Base-by-base conservation (phyloP, 2,113 vertebrate species). In the Anoplopoma fimbria region DNA sequence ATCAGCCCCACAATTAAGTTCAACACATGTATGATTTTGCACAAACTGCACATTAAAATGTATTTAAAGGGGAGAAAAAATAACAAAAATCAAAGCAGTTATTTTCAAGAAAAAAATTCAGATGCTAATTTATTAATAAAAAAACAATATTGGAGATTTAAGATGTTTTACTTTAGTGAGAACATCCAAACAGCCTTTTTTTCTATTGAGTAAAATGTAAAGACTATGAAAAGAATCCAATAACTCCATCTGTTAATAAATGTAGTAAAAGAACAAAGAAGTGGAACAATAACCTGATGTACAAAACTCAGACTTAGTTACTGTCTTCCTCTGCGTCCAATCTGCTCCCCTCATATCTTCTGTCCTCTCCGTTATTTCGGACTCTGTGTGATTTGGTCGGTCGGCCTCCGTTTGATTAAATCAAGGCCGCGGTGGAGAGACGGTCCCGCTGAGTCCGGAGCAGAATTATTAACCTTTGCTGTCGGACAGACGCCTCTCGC, bases 391-490 rank as follows among this genome's bases (percentile, higher is more conserved):
- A 25, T 75, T 21, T 12, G 78, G 75, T 69, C 60, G 4, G 51
- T 13, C 8, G 53, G 68, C 47, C 75, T 93, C 81, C 83, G 62
- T 91, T 88, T 95, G 92, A 95, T 95, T 95, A 94, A 95, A 93
- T 91, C 90, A 79, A 69, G 77, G 81, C 85, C 62, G 90, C 40
- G 45, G 83, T 2, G 70, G 83, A 49, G 81, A 85, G 87, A 84
- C 77, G 68, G 71, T 85, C 92, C 88, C 79, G 75, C 81, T 5
- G 92, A 90, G 91, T 82, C 91, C 65, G 90, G 93, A 79, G 89
- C 91, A 87, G 51, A 61, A 91, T 91, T 87, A 93, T 95, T 95
- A 94, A 95, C 94, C 93, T 95, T 86, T 88, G 76, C 86, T 84
- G 89, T 87, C 79, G 72, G 88, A 91, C 17, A 80, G 87, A 92